phyloP scores from a whole-genome alignment of 1,140 invertebrate species.

The Samia ricini region DNA sequence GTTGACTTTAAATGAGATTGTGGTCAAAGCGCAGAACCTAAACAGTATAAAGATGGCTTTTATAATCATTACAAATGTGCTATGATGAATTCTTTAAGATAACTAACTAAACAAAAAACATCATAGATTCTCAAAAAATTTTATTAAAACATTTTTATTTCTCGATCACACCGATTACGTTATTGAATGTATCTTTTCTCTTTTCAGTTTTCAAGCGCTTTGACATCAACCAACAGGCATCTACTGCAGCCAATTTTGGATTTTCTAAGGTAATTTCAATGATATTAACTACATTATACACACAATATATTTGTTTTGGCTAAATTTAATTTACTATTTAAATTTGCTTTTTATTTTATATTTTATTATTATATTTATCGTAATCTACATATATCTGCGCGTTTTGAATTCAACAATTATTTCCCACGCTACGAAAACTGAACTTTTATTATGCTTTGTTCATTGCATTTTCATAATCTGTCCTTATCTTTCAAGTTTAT shows the following conservation, averaged over 20 bases:
- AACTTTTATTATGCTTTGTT: constrained; percentile 20
- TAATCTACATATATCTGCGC: neutral
- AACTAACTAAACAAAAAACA: no score
- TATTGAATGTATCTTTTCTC: constrained; percentile 31
- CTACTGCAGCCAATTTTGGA: constrained; percentile 92
- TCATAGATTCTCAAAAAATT: neutral
- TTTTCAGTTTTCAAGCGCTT: constrained; percentile 91
- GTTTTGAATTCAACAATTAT: neutral
- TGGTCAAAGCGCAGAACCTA: no score
- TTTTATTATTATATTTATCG: neutral
- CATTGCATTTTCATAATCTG: constrained; percentile 24
- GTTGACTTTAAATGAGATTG: no score
- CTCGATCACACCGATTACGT: neutral
- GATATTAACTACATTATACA: no score
- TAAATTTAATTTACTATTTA: no score
- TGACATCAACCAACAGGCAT: constrained; percentile 86
- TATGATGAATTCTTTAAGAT: no score
- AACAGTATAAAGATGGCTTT: no score
- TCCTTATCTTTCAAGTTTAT: constrained; percentile 13
- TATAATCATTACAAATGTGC: no score
- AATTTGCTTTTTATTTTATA: neutral
- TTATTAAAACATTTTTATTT: neutral
- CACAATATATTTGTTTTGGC: no score
- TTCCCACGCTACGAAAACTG: constrained; percentile 26
- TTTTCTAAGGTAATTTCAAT: constrained; percentile 90